A percentile compares a stretch with the other conserved stretches of the same genome.
These are phyloP conservation scores for Chamaetylas fuelleborni DNA, from an alignment of 2,113 vertebrate genomes.

Conservation along the genomic window DNA sequence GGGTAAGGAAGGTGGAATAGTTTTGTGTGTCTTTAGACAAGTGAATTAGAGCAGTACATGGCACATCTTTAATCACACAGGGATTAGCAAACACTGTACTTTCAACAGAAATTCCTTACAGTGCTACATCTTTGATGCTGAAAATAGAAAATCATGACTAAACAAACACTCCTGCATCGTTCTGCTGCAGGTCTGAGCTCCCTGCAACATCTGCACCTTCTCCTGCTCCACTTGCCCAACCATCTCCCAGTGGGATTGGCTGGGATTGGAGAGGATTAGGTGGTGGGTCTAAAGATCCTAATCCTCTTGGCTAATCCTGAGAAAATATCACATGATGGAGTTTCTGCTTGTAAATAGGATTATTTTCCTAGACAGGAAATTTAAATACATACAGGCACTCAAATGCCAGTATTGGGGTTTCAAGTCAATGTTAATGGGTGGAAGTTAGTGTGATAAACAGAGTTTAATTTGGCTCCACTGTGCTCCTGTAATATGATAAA, in stretches of 20 bases:
- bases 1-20: neutral
- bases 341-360: constrained; percentile 49
- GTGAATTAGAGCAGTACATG: neutral
- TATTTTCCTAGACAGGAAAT: constrained; percentile 46
- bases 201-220: neutral
- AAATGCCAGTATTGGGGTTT: neutral
- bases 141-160: neutral
- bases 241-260: neutral
- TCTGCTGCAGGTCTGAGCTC: neutral
- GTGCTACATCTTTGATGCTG: neutral
- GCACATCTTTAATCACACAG: neutral
- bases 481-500: neutral
- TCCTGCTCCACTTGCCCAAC: neutral
- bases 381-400: neutral
- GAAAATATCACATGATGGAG: constrained; percentile 23
- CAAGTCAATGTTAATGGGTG: neutral
- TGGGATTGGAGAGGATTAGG: neutral
- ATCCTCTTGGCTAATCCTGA: constrained; percentile 33
- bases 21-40: neutral
- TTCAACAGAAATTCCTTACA: neutral
- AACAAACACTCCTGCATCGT: neutral
- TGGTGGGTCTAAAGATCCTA: neutral
- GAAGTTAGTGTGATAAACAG: neutral
- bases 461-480: neutral
- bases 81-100: neutral